Conservation (phyloP, 2,113 vertebrate species). For the Ameiurus melas region DNA sequence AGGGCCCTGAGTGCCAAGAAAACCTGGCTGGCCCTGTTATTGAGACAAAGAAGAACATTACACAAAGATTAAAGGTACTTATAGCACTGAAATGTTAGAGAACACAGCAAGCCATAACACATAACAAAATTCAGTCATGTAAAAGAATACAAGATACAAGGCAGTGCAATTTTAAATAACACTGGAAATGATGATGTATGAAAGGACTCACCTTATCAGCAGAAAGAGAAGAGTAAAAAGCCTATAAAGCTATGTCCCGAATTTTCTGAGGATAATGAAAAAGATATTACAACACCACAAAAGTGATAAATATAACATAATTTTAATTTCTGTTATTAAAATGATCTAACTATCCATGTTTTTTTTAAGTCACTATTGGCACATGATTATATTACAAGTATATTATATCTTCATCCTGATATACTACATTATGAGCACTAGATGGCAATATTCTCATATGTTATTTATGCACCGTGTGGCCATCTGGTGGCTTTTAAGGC, state of each 20-base stretch:
- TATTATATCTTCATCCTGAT: background rate
- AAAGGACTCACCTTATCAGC: slow-evolving; percentile 19
- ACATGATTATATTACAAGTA: background rate
- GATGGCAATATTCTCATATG: slow-evolving; percentile 4
- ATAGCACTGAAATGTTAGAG: background rate
- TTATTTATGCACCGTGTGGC: slow-evolving; percentile 23
- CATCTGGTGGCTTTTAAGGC: slow-evolving; percentile 54
- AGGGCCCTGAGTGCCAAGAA: slow-evolving; percentile 80
- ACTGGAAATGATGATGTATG: background rate
- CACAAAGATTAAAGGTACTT: background rate
- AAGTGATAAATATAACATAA: background rate
- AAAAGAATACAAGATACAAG: background rate
- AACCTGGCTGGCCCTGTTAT: slow-evolving; percentile 84
- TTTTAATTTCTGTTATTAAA: background rate
- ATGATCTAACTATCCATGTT: background rate
- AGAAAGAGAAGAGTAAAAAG: background rate
- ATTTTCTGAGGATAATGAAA: background rate
- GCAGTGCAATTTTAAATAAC: background rate
- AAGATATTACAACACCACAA: slow-evolving; percentile 36
- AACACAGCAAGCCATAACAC: background rate
- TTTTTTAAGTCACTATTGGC: background rate
- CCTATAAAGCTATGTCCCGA: background rate
- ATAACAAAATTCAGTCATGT: background rate
- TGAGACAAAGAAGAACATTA: background rate
- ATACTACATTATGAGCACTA: background rate